Percentiles rank a stretch among this genome's conserved stretches.
These are phyloP conservation scores for Zaprionus ghesquierei DNA, from an alignment of 1,140 invertebrate species.

Conservation along the genomic window DNA sequence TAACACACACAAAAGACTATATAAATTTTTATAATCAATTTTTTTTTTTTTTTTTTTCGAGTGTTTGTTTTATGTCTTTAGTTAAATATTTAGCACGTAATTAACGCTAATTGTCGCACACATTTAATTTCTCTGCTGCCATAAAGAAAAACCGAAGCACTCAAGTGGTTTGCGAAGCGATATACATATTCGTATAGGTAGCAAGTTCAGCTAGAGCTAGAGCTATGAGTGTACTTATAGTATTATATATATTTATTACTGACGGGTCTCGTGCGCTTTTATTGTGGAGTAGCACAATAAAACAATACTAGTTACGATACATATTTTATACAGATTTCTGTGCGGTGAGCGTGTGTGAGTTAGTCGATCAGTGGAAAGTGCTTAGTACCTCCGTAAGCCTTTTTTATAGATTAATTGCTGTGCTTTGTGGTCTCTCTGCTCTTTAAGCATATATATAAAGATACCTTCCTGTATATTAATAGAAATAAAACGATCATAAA, in stretches of 20 bases:
- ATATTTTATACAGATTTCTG: no score
- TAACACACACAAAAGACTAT: neutral
- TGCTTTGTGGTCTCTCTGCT: no score
- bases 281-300: neutral
- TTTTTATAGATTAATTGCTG: no score
- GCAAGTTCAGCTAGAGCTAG: no score
- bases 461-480: no score
- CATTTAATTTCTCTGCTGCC: constrained; percentile 1
- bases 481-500: no score
- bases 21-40: constrained; percentile 1
- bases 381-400: no score
- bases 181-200: neutral
- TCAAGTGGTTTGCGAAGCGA: neutral
- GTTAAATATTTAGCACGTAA: constrained; percentile 22
- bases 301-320: no score
- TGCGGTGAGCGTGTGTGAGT: no score
- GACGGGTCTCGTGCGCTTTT: neutral
- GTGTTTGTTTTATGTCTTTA: neutral
- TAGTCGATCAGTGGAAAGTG: no score
- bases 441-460: no score
- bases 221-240: neutral
- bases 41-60: no score
- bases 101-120: constrained; percentile 15
- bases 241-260: neutral
- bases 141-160: neutral